Evolutionary conservation across 2,113 vertebrate genomes (phyloP), one percentile per base, ranked within the genome.

Genomic region (Glareola pratincola): DNA sequence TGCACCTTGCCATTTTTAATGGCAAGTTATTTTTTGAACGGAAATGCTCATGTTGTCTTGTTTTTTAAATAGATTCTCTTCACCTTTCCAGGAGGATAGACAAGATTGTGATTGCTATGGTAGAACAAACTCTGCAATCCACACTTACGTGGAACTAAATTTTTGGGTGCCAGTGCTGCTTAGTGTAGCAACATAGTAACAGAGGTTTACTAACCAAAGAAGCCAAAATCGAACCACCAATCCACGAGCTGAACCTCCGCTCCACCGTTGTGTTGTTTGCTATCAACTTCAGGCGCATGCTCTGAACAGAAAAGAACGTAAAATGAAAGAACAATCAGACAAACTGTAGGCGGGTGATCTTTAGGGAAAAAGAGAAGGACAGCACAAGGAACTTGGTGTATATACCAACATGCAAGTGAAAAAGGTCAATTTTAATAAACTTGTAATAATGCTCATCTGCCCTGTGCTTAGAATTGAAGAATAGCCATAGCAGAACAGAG

Each of bases 231-330:
- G 99, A 99, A 34, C 99, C 99, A 68, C 99, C 99, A 51, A 99
- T 99, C 99, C 99, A 99, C 0, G 99, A 99, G 88, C 99, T 99
- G 97, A 99, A 99, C 83, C 99, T 98, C 48, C 99, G 98, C 95
- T 99, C 99, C 95, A 99, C 99, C 2, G 99, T 99, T 3, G 99
- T 99, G 96, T 99, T 99, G 98, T 99, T 99, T 4, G 99, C 99
- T 82, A 99, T 99, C 97, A 99, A 89, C 97, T 99, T 99, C 97
- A 99, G 98, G 64, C 99, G 98, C 99, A 99, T 99, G 90, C 99
- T 99, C 99, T 99, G 97, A 34, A 97, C 75, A 63, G n/a, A 97
- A 8, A 86, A 6, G 68, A 36, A 84, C 41, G 64, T 50, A 90
- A 76, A 76, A 47, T 9, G 23, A 84, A 62, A 92, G 34, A 78